Evolutionary conservation across 1,140 invertebrate genomes (phyloP).

Genomic region (Ostrea denselamellosa): DNA sequence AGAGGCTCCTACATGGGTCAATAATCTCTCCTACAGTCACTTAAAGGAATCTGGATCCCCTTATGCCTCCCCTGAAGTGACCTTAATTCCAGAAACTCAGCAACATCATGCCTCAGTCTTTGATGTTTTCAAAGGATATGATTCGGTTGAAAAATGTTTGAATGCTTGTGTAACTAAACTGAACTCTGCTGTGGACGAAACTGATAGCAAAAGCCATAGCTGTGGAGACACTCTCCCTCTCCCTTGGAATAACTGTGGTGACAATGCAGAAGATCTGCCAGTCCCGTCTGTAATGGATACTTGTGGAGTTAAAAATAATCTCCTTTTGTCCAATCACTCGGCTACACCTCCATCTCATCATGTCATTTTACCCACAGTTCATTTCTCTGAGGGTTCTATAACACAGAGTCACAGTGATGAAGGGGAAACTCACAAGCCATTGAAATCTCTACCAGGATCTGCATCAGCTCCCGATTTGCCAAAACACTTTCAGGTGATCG

Average conservation of each 20-base stretch:
- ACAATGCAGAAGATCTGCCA: slow-evolving; percentile 52
- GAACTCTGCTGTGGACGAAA: neutral
- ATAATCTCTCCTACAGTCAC: slow-evolving; percentile 73
- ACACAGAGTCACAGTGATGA: slow-evolving; percentile 52
- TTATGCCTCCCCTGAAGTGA: slow-evolving; percentile 71
- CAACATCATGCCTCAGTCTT: slow-evolving; percentile 64
- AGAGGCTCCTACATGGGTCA: slow-evolving; percentile 75
- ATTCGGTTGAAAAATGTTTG: neutral
- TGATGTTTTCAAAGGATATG: slow-evolving; percentile 62
- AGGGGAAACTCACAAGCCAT: slow-evolving; percentile 46
- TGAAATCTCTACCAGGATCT: slow-evolving; percentile 53
- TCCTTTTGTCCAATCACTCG: slow-evolving; percentile 66
- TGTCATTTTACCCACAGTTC: slow-evolving; percentile 64
- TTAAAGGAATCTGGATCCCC: slow-evolving; percentile 72
- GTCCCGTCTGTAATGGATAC: slow-evolving; percentile 45
- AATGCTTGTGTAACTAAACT: neutral
- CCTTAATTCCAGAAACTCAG: slow-evolving; percentile 56
- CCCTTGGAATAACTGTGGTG: slow-evolving; percentile 52
- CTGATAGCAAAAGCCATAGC: neutral
- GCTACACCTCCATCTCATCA: slow-evolving; percentile 66
- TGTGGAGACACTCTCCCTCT: slow-evolving; percentile 38
- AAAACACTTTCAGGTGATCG: slow-evolving; percentile 69
- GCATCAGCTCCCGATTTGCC: slow-evolving; percentile 66
- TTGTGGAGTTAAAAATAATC: slow-evolving; percentile 64
- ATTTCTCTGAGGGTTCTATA: slow-evolving; percentile 49